Percentiles rank a stretch among this genome's conserved stretches.
These are phyloP conservation scores for Leptinotarsa defecta DNA, from an alignment of 1,140 invertebrate genomes.

Conservation along the genomic window DNA sequence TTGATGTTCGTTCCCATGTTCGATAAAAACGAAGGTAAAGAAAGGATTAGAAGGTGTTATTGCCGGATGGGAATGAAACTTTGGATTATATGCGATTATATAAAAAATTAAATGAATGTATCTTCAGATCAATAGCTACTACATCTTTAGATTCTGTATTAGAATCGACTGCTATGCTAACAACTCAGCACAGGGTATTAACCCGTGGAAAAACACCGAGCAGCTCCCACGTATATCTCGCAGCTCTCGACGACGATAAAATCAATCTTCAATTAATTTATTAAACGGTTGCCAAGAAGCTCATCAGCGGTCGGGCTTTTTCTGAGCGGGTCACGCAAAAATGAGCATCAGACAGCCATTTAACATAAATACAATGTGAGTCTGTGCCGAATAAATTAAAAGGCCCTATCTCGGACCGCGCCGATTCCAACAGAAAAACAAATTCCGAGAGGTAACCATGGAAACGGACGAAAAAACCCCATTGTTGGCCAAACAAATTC, in stretches of 20 bases:
- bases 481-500: slow-evolving; percentile 50
- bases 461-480: slow-evolving; percentile 45
- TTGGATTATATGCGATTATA: too few relatives aligned
- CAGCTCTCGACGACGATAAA: neutral
- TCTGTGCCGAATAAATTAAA: slow-evolving; percentile 49
- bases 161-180: too few relatives aligned
- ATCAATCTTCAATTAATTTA: slow-evolving; percentile 33
- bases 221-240: neutral
- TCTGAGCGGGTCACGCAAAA: slow-evolving; percentile 24
- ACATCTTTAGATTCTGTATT: too few relatives aligned
- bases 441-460: slow-evolving; percentile 46
- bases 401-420: slow-evolving; percentile 34
- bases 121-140: too few relatives aligned
- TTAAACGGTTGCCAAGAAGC: slow-evolving; percentile 34
- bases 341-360: slow-evolving; percentile 34
- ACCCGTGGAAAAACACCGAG: too few relatives aligned
- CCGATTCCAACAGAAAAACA: slow-evolving; percentile 43
- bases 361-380: slow-evolving; percentile 45
- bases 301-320: slow-evolving; percentile 30
- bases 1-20: too few relatives aligned
- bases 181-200: too few relatives aligned
- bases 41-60: too few relatives aligned
- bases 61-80: too few relatives aligned
- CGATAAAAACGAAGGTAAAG: too few relatives aligned
- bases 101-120: too few relatives aligned